Percentiles rank a stretch among this genome's conserved stretches.
These are phyloP conservation scores for Caenorhabditis briggsae DNA, from an alignment of 1,140 invertebrate species.

Conservation along the genomic window DNA sequence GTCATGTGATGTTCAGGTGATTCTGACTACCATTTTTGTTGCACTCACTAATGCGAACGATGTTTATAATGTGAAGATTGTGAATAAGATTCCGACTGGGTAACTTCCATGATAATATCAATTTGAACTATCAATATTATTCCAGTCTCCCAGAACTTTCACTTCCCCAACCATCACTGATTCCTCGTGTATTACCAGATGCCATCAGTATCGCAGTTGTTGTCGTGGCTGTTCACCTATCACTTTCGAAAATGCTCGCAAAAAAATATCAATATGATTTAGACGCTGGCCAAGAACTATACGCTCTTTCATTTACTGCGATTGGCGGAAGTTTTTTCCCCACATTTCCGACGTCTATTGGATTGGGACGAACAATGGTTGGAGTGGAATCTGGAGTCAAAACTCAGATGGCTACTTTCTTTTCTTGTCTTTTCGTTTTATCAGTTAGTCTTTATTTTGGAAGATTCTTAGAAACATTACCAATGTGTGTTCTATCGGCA, in stretches of 20 bases:
- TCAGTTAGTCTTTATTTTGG: constrained; percentile 76
- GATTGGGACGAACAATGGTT: constrained; percentile 75
- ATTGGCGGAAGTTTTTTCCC: constrained; percentile 74
- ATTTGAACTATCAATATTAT: background rate
- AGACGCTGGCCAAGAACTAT: constrained; percentile 79
- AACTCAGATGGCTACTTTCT: constrained; percentile 70
- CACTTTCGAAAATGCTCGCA: constrained; percentile 80
- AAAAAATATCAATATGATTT: constrained; percentile 79
- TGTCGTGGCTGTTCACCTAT: constrained; percentile 80
- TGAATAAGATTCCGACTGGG: constrained; percentile 73
- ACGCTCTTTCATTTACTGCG: constrained; percentile 72
- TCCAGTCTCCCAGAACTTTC: constrained; percentile 76
- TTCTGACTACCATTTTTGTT: constrained; percentile 73
- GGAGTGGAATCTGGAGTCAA: constrained; percentile 74
- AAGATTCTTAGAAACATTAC: constrained; percentile 69
- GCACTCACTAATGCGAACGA: constrained; percentile 70
- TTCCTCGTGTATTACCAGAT: constrained; percentile 76
- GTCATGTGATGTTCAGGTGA: constrained; percentile 67
- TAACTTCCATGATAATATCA: constrained; percentile 17
- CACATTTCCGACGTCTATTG: constrained; percentile 73
- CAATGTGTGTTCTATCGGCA: constrained; percentile 76
- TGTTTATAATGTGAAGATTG: constrained; percentile 71
- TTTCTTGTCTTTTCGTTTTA: constrained; percentile 70
- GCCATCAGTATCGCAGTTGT: constrained; percentile 80
- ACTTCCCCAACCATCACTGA: constrained; percentile 75